Percentiles rank a stretch among this genome's conserved stretches.
Conservation (phyloP, 2,113 vertebrate genomes). For the Sander lucioperca region DNA sequence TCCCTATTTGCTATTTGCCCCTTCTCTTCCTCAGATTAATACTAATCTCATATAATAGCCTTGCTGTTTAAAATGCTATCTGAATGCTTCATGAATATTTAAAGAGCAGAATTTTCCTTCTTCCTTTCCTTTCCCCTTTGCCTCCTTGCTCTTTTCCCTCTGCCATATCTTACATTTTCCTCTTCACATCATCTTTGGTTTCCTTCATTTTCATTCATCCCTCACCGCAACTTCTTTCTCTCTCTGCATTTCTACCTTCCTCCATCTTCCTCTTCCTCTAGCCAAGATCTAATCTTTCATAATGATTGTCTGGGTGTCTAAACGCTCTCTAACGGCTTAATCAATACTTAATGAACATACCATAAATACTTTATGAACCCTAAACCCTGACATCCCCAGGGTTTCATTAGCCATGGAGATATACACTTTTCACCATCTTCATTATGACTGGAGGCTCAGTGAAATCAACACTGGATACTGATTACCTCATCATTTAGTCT, state of each 20-base stretch:
- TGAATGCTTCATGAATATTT: slow-evolving; percentile 76
- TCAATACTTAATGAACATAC: slow-evolving; percentile 81
- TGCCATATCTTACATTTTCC: slow-evolving; percentile 3
- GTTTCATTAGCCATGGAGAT: slow-evolving; percentile 75
- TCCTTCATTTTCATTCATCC: slow-evolving; percentile 40
- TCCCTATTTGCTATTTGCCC: slow-evolving; percentile 28
- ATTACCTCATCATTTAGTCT: slow-evolving; percentile 61
- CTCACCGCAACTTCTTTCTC: slow-evolving; percentile 24
- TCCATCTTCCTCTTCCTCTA: slow-evolving; percentile 54
- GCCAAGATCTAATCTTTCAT: slow-evolving; percentile 66
- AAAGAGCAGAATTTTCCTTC: slow-evolving; percentile 53
- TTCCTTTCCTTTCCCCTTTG: not conserved
- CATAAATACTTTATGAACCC: slow-evolving; percentile 79
- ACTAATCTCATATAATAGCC: slow-evolving; percentile 70
- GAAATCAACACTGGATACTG: slow-evolving; percentile 59
- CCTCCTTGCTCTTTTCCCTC: slow-evolving; percentile 5
- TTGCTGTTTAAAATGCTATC: slow-evolving; percentile 72
- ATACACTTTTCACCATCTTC: slow-evolving; percentile 66
- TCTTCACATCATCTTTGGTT: slow-evolving; percentile 11
- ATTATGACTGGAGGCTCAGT: slow-evolving; percentile 46
- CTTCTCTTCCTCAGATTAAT: slow-evolving; percentile 64
- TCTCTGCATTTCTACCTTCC: slow-evolving; percentile 29
- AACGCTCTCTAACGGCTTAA: slow-evolving; percentile 74
- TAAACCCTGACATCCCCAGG: slow-evolving; percentile 75
- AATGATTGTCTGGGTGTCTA: slow-evolving; percentile 76